Conservation (phyloP, 2,113 vertebrate genomes). For the Apus apus region DNA sequence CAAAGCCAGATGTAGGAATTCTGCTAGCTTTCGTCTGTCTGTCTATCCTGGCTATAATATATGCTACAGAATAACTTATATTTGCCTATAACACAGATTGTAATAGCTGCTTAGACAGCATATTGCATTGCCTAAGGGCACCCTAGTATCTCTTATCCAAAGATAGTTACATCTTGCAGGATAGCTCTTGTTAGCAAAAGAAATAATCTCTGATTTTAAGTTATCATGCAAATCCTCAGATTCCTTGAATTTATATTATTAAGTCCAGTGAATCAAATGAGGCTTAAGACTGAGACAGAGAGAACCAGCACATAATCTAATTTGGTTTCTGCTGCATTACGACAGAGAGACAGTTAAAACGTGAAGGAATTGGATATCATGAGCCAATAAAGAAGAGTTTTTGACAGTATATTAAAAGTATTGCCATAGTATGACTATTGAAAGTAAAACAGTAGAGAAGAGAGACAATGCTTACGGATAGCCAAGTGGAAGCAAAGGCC, state of each 20-base stretch:
- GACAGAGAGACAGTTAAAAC: not conserved
- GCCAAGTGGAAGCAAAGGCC: not conserved
- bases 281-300: not conserved
- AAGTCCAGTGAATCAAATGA: not conserved
- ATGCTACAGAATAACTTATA: not conserved
- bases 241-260: not conserved
- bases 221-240: not conserved
- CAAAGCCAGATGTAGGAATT: not conserved
- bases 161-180: not conserved
- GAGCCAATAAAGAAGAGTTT: not conserved
- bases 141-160: not conserved
- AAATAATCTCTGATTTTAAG: not conserved
- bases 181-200: not conserved
- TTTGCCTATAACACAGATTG: not conserved
- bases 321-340: not conserved
- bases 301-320: not conserved
- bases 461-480: not conserved
- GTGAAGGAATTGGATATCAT: not conserved
- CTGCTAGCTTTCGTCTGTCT: not conserved
- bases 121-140: not conserved
- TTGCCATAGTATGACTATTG: not conserved
- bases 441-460: not conserved
- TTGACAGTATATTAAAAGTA: not conserved
- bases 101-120: not conserved
- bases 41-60: not conserved